These are phyloP conservation scores for Zootoca vivipara DNA, from an alignment of 2,113 vertebrate species.

Conservation along the genomic window DNA sequence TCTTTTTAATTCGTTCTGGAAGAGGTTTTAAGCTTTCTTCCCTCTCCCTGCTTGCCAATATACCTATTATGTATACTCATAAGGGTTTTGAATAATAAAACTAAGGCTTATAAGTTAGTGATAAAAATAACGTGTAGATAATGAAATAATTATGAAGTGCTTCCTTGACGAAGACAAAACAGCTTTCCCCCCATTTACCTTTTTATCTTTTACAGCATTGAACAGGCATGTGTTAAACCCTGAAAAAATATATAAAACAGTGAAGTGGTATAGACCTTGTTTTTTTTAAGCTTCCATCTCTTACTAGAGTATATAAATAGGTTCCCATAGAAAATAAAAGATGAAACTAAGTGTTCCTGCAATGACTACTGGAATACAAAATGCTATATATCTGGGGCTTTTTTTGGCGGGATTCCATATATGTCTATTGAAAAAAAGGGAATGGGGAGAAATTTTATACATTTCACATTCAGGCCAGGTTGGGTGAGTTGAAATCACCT, in stretches of 20 bases:
- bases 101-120: slow-evolving; percentile 11
- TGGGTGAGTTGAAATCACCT: neutral
- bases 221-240: slow-evolving; percentile 27
- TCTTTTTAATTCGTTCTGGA: slow-evolving; percentile 60
- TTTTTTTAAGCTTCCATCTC: neutral
- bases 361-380: neutral
- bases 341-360: neutral
- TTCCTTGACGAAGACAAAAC: slow-evolving; percentile 27
- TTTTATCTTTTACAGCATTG: slow-evolving; percentile 6
- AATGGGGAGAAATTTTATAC: too few species aligned
- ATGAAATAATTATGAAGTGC: slow-evolving; percentile 42
- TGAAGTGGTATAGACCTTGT: slow-evolving; percentile 21
- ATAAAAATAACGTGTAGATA: slow-evolving; percentile 52
- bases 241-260: neutral
- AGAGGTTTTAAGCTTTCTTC: slow-evolving; percentile 21
- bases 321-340: neutral
- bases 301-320: neutral
- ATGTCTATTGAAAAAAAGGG: too few species aligned
- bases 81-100: slow-evolving; percentile 15
- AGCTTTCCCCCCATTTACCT: neutral
- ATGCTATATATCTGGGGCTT: neutral
- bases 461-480: too few species aligned
- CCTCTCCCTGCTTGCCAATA: slow-evolving; percentile 6
- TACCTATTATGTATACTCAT: slow-evolving; percentile 39
- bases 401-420: neutral